Evolutionary conservation across 2,888 invertebrate genomes (phyloP), one percentile per base, ranked within the genome.

Genomic region (Himalopsyche anomala): DNA sequence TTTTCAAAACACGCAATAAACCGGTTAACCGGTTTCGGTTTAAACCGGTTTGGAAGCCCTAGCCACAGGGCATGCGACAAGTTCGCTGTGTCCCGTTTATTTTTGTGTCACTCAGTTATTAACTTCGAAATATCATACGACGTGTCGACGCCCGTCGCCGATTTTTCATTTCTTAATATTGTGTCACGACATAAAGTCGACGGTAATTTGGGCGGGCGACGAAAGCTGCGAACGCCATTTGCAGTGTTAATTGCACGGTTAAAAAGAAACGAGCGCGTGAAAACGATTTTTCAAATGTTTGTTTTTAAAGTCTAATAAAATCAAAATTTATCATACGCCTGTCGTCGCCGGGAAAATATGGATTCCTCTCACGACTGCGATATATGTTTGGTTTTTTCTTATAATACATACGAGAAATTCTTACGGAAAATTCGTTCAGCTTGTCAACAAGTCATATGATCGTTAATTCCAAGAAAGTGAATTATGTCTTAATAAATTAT

Each of bases 61-160:
- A n/a, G n/a, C 45, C 45, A 45, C 45, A 45, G 45, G 45, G 81
- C 62, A 19, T 42, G 84, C 81, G 81, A 62, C 38, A 45, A 38
- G 84, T 42, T 62, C 74, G 38, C 56, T 54, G 40, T 45, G 36
- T 56, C 81, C n/a, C 82, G 87, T 87, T 87, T 87, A 87, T 87
- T 87, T 87, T 83, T 45, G 82, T 85, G 87, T 82, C 87, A 80
- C 83, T 81, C 69, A 69, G 82, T 85, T 87, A 85, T 85, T 87
- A 85, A 85, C 80, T 85, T 45, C 19, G 69, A 86, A 74, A 84
- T 86, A 86, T 86, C 86, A 84, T 62, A 85, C 79, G 80, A 56
- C 55, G 38, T 69, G 82, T 80, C 83, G 45, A 56, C 84, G 84
- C 80, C 51, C 40, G 62, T 80, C 83, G 69, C 80, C 81, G 80